These are phyloP conservation scores for Onychostruthus taczanowskii DNA, from an alignment of 2,113 vertebrate species.

Conservation along the genomic window DNA sequence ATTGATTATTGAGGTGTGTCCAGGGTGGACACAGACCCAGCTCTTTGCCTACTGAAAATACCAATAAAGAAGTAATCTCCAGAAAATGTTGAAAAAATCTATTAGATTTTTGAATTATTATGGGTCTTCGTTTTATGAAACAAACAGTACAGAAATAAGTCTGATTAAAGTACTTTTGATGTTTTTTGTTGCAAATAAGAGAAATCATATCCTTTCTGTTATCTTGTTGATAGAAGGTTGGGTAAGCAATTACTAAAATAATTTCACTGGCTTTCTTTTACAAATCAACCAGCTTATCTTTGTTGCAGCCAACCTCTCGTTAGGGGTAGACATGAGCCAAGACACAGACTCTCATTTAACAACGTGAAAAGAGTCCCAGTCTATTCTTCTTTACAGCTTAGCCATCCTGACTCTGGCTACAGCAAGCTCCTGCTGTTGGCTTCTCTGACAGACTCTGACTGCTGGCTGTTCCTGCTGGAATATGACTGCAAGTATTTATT, in stretches of 20 bases:
- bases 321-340: not conserved
- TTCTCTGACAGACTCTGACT: not conserved
- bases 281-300: not conserved
- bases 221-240: not conserved
- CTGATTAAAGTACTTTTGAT: not conserved
- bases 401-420: not conserved
- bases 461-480: not conserved
- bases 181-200: not conserved
- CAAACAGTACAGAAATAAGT: not conserved
- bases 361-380: not conserved
- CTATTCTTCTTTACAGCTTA: not conserved
- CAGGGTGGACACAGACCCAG: not conserved
- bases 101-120: not conserved
- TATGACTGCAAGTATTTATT: not conserved
- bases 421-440: not conserved
- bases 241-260: not conserved
- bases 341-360: not conserved
- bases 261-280: not conserved
- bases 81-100: not conserved
- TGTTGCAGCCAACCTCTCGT: not conserved
- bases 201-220: not conserved
- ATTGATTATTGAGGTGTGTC: not conserved
- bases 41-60: not conserved
- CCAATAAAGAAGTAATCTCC: not conserved
- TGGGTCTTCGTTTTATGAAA: not conserved